These are phyloP conservation scores for Trachelus troglodyta DNA, from an alignment of 2,888 invertebrate species.

Conservation along the genomic window DNA sequence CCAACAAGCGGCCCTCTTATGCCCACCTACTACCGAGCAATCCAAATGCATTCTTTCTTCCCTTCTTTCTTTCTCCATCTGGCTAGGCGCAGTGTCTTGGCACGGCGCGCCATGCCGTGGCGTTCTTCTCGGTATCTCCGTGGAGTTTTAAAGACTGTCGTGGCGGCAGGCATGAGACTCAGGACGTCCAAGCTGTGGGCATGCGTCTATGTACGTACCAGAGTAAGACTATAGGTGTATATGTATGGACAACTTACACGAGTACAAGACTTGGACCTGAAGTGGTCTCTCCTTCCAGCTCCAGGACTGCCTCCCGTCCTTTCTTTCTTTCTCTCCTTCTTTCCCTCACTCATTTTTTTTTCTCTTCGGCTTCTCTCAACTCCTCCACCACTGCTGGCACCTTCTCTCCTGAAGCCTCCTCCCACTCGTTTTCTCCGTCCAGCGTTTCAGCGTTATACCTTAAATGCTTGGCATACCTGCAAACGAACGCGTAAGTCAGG, in stretches of 20 bases:
- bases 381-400: conserved; percentile 5
- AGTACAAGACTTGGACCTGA: background rate
- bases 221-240: background rate
- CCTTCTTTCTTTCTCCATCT: conserved; percentile 20
- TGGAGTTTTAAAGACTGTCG: conserved; percentile 10
- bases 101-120: conserved; percentile 16
- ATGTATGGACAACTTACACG: background rate
- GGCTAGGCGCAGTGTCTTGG: conserved; percentile 13
- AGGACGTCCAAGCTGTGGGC: background rate
- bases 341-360: conserved; percentile 15
- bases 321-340: conserved; percentile 14
- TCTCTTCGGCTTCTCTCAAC: conserved; percentile 15
- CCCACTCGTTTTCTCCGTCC: conserved; percentile 36
- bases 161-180: conserved; percentile 1
- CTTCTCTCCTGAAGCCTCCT: conserved; percentile 29
- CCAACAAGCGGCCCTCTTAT: conserved; percentile 17
- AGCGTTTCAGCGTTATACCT: conserved; percentile 35
- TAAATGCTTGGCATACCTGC: conserved; percentile 47
- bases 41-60: conserved; percentile 48
- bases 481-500: conserved; percentile 39
- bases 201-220: background rate
- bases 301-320: conserved; percentile 15
- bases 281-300: conserved; percentile 14
- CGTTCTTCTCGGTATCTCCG: conserved; percentile 15
- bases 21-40: conserved; percentile 51